phyloP scores from a whole-genome alignment of 2,797 vertebrate genomes.

The Salarias fasciatus region DNA sequence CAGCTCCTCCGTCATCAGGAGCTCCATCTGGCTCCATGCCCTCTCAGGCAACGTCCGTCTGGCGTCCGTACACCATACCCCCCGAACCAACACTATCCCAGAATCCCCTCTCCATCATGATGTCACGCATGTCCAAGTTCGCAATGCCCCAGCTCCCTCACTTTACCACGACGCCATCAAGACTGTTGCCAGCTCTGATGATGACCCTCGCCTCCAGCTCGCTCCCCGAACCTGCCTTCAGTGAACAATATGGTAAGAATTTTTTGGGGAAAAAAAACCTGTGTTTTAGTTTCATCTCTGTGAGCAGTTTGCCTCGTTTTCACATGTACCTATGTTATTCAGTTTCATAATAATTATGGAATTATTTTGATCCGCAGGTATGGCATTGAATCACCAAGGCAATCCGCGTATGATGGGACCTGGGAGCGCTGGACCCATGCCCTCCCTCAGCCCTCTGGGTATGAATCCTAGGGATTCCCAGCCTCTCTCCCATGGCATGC shows the following conservation, averaged over 20 bases:
- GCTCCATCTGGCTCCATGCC: constrained; percentile 87
- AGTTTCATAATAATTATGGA: background rate
- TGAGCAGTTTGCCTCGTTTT: background rate
- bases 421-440: constrained; percentile 93
- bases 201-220: constrained; percentile 97
- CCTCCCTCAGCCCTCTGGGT: constrained; percentile 97
- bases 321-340: background rate
- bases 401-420: constrained; percentile 98
- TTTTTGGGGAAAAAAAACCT: background rate
- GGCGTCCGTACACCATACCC: constrained; percentile 95
- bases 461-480: constrained; percentile 93
- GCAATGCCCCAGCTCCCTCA: constrained; percentile 98
- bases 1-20: constrained; percentile 88
- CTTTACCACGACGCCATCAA: constrained; percentile 99
- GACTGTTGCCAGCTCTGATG: constrained; percentile 98
- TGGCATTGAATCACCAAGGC: constrained; percentile 94
- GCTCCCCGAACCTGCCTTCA: constrained; percentile 96
- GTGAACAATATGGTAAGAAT: constrained; percentile 93
- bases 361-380: constrained; percentile 81
- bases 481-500: constrained; percentile 95
- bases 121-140: constrained; percentile 99
- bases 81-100: constrained; percentile 98
- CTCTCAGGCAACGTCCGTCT: constrained; percentile 94
- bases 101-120: constrained; percentile 99
- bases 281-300: constrained; percentile 3